phyloP scores from a whole-genome alignment of 2,888 invertebrate genomes.

The Drosophila recens region DNA sequence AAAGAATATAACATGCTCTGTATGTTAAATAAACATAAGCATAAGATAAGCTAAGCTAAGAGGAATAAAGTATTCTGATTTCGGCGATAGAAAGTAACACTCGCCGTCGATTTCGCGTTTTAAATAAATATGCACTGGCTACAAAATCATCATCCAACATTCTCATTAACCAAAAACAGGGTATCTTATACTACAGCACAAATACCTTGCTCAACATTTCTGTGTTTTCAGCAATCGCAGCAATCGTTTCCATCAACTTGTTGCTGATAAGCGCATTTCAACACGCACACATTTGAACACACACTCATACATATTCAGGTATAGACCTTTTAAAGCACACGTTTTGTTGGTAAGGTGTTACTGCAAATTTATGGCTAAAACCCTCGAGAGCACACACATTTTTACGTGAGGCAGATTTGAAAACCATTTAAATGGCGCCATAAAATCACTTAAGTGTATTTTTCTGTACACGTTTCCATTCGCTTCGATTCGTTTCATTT shows the following conservation, averaged over 20 bases:
- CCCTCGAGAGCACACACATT: slow-evolving; percentile 23
- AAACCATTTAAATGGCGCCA: slow-evolving; percentile 71
- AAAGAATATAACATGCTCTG: too few species aligned
- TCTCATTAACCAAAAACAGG: neutral
- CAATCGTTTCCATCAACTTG: slow-evolving; percentile 53
- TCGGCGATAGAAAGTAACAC: too few species aligned
- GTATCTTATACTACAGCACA: neutral
- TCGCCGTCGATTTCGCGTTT: too few species aligned
- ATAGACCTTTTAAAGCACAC: slow-evolving; percentile 19
- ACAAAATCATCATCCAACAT: neutral
- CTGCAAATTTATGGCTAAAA: slow-evolving; percentile 53
- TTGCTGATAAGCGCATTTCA: slow-evolving; percentile 63
- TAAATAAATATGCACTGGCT: too few species aligned
- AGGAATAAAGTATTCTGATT: too few species aligned
- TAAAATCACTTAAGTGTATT: slow-evolving; percentile 75
- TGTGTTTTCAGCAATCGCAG: slow-evolving; percentile 5
- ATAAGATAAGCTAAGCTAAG: too few species aligned
- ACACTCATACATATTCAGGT: neutral
- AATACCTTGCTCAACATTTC: neutral
- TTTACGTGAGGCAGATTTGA: slow-evolving; percentile 65
- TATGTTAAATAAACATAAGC: too few species aligned
- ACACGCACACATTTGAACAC: neutral
- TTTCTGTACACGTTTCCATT: slow-evolving; percentile 42
- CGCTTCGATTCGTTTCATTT: neutral
- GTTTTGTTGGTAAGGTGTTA: slow-evolving; percentile 23